Base-by-base conservation (phyloP, 2,113 vertebrate genomes). In the Bujurquina vittata region DNA sequence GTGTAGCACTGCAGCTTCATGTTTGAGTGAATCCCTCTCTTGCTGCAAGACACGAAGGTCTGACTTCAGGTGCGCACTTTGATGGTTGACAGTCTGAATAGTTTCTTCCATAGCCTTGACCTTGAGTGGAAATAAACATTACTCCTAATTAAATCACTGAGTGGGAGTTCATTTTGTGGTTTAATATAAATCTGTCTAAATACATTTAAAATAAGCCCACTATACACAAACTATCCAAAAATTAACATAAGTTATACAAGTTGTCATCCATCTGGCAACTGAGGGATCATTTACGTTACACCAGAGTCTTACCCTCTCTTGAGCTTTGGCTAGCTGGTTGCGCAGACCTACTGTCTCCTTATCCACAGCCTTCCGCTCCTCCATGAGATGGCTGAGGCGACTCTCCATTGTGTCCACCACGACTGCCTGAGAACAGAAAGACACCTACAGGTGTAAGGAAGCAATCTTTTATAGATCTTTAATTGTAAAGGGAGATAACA, bases 1-100 rank as follows among this genome's bases (percentile, higher is more conserved):
- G 81, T 95, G 94, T 14, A 99, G 88, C 2, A 96, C 93, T 37
- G 95, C 11, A 63, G 97, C 93, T 84, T 99, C 97, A 29, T 96
- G 96, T 84, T 96, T 92, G 46, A 98, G 94, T 3, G 94, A 87
- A 2, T 99, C 98, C 84, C 95, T 96, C 93, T 99, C 97, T 85
- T 98, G 95, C 56, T 97, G 97, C 0, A 90, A 80, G 46, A 93
- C 91, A 26, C 55, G 91, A 10, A 98, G 88, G 75, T 99, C 96
- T 0, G 96, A 96, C 89, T 96, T 96, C 0, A 98, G 94, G 7
- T 22, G 90, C 49, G 96, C 55, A 55, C 95, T 92, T 22, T 98
- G 96, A 31, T 96, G 94, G 89, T 89, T 96, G 75, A 95, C 82
- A 2, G 88, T 95, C 86, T 97, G 96, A 52, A 97, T 87, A 0